Evolutionary conservation across 2,797 vertebrate species (phyloP).

Genomic region (Lacerta agilis): DNA sequence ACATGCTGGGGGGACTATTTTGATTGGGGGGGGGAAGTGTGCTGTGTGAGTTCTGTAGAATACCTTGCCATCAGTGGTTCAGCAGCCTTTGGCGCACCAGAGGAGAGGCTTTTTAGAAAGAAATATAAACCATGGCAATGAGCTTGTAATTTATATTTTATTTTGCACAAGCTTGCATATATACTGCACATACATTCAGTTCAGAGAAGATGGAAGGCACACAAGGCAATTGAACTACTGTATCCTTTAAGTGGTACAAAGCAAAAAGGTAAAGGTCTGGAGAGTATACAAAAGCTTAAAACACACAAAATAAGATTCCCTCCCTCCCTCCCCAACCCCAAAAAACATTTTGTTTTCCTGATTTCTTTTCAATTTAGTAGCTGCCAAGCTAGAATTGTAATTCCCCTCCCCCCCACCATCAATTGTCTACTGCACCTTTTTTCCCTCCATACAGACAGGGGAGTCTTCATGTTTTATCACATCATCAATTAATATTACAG

Average conservation of each 20-base stretch:
- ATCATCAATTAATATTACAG: constrained; percentile 93
- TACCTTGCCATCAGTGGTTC: background rate
- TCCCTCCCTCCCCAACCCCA: constrained; percentile 63
- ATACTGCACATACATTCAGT: constrained; percentile 99
- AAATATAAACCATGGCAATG: constrained; percentile 76
- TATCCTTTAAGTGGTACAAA: constrained; percentile 95
- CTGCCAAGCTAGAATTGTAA: constrained; percentile 89
- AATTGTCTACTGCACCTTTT: constrained; percentile 89
- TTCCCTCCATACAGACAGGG: constrained; percentile 82
- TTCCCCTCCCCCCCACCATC: constrained; percentile 78
- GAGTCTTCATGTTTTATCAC: constrained; percentile 84
- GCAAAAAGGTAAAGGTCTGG: constrained; percentile 91
- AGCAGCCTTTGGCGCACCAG: background rate
- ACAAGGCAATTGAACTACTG: constrained; percentile 98
- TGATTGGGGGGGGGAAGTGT: background rate
- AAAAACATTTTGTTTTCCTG: constrained; percentile 72
- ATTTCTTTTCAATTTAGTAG: constrained; percentile 86
- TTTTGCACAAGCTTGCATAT: constrained; percentile 99
- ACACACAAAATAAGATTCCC: constrained; percentile 88
- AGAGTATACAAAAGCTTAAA: constrained; percentile 92
- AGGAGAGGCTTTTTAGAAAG: constrained; percentile 47
- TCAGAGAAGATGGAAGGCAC: constrained; percentile 99
- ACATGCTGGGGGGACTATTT: background rate
- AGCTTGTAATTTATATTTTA: constrained; percentile 93
- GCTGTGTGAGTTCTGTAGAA: background rate